These are phyloP conservation scores for Drosophila infuscata DNA, from an alignment of 2,888 invertebrate species.

Conservation along the genomic window DNA sequence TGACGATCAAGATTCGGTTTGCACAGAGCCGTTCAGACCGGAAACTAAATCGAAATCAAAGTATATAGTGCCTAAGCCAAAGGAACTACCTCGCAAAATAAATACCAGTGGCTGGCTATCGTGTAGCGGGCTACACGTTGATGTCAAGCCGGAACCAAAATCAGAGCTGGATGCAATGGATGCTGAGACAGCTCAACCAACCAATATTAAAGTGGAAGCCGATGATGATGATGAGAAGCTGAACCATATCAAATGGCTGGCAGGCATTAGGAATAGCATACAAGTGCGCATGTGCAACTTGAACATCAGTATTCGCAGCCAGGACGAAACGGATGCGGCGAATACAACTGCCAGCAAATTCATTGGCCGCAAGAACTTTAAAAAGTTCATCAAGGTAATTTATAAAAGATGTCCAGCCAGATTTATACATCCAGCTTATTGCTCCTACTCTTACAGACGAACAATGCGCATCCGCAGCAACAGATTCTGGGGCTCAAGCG, in stretches of 20 bases:
- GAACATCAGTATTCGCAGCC: slow-evolving; percentile 45
- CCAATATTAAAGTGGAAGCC: slow-evolving; percentile 41
- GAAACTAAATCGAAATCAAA: slow-evolving; percentile 36
- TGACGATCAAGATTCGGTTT: slow-evolving; percentile 48
- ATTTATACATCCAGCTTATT: not conserved
- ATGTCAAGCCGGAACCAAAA: slow-evolving; percentile 53
- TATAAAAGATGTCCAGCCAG: not conserved
- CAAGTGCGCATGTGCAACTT: slow-evolving; percentile 73
- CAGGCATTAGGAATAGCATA: slow-evolving; percentile 75
- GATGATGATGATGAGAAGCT: slow-evolving; percentile 35
- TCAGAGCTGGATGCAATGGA: slow-evolving; percentile 7
- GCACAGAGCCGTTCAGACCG: slow-evolving; percentile 58
- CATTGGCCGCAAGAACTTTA: slow-evolving; percentile 77
- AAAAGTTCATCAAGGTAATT: slow-evolving; percentile 83
- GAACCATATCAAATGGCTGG: slow-evolving; percentile 70
- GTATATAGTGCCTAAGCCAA: slow-evolving; percentile 65
- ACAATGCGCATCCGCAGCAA: slow-evolving; percentile 69
- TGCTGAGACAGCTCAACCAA: slow-evolving; percentile 21
- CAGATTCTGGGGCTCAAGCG: slow-evolving; percentile 54
- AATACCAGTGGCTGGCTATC: slow-evolving; percentile 80
- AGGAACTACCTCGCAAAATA: slow-evolving; percentile 60
- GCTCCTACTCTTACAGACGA: slow-evolving; percentile 49
- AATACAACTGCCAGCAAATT: slow-evolving; percentile 25
- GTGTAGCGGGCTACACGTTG: slow-evolving; percentile 64
- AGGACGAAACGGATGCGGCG: slow-evolving; percentile 32